phyloP scores from a whole-genome alignment of 2,888 invertebrate species.

The Drosophila pseudotalamancana region DNA sequence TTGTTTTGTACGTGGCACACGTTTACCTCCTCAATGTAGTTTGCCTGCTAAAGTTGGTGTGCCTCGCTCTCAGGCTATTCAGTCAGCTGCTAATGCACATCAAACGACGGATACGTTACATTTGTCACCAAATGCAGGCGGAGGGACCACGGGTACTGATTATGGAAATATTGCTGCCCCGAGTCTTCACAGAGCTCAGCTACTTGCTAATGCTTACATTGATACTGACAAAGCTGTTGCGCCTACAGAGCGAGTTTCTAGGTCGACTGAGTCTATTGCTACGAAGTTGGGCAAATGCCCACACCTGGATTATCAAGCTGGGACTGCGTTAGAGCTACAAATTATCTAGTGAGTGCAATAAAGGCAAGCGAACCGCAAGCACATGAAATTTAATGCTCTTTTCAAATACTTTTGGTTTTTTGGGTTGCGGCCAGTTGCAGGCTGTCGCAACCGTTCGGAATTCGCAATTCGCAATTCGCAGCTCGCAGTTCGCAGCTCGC shows the following conservation, averaged over 20 bases:
- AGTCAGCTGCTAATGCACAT: background rate
- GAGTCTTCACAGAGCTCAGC: background rate
- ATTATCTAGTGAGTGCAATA: conserved; percentile 63
- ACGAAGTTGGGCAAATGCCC: conserved; percentile 4
- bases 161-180: background rate
- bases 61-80: background rate
- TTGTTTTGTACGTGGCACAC: background rate
- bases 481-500: conserved; percentile 19
- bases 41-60: conserved; percentile 6
- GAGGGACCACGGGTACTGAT: background rate
- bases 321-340: conserved; percentile 36
- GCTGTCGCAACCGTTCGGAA: conserved; percentile 14
- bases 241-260: background rate
- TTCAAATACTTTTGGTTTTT: conserved; percentile 27
- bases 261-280: background rate
- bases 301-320: conserved; percentile 29
- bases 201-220: background rate
- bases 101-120: background rate
- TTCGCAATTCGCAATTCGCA: conserved; percentile 15
- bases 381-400: conserved; percentile 64
- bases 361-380: conserved; percentile 41
- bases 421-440: conserved; percentile 15
- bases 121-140: background rate
- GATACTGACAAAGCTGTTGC: background rate
- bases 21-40: conserved; percentile 27